Percentiles rank a stretch among this genome's conserved stretches.
phyloP scores from a whole-genome alignment of 2,888 invertebrate genomes.

The Harpalus rubripes region DNA sequence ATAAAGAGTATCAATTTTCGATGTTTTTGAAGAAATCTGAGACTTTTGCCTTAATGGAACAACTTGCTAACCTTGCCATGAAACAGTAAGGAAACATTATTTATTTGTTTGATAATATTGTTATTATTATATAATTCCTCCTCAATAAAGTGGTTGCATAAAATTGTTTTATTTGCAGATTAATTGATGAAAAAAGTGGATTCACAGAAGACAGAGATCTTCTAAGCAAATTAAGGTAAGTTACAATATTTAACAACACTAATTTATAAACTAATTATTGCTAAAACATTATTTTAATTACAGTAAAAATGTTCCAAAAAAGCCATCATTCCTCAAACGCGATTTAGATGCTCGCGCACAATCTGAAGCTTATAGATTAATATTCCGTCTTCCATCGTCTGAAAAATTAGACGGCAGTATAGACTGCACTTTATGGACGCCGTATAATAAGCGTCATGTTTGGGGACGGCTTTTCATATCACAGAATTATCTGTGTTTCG shows the following conservation, averaged over 20 bases:
- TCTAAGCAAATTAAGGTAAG: conserved; percentile 87
- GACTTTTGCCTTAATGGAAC: conserved; percentile 95
- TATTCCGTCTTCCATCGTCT: conserved; percentile 90
- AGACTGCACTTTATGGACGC: conserved; percentile 95
- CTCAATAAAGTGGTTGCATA: too few relatives aligned
- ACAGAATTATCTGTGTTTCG: conserved; percentile 96
- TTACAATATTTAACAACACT: not conserved
- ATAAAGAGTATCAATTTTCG: conserved; percentile 93
- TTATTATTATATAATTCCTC: too few relatives aligned
- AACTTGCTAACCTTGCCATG: conserved; percentile 97
- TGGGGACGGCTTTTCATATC: conserved; percentile 95
- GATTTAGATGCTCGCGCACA: conserved; percentile 97
- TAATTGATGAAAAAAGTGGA: conserved; percentile 94
- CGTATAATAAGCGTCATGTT: conserved; percentile 94
- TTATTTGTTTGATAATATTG: not conserved
- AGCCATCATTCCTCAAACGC: conserved; percentile 94
- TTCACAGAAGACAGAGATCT: conserved; percentile 94
- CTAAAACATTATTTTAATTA: conserved; percentile 66
- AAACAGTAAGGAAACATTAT: conserved; percentile 81
- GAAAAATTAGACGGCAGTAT: conserved; percentile 97
- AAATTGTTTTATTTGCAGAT: conserved; percentile 78
- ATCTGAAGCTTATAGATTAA: conserved; percentile 92
- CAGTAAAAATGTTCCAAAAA: conserved; percentile 92
- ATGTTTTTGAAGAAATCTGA: conserved; percentile 94
- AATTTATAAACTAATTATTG: not conserved